Evolutionary conservation across 2,113 vertebrate genomes (phyloP).

Genomic region (Lathamus discolor): DNA sequence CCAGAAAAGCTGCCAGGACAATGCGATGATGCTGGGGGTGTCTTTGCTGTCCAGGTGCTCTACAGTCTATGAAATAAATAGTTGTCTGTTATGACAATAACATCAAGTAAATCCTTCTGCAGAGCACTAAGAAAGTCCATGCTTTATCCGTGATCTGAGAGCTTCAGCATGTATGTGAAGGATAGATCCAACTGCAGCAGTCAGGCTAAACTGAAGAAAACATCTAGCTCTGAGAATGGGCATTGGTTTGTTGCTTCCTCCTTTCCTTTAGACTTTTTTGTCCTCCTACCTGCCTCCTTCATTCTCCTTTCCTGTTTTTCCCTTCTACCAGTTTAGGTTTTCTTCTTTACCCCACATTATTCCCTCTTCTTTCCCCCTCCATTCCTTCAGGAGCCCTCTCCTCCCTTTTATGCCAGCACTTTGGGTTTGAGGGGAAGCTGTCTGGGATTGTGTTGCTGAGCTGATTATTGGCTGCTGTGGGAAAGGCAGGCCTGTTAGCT

Average conservation of each 20-base stretch:
- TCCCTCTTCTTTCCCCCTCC: neutral
- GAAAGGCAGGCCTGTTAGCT: neutral
- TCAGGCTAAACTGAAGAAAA: neutral
- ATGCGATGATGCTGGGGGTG: neutral
- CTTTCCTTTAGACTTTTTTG: neutral
- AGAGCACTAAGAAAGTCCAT: neutral
- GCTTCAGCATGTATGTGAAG: neutral
- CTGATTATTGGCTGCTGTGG: neutral
- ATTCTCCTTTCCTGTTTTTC: neutral
- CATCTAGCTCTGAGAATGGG: neutral
- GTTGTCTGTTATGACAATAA: neutral
- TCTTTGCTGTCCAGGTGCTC: neutral
- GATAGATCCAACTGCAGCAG: neutral
- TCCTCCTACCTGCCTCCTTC: neutral
- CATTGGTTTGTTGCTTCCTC: rapidly evolving
- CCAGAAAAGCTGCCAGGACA: neutral
- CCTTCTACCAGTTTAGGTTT: neutral
- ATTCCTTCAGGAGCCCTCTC: neutral
- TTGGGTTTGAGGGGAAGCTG: neutral
- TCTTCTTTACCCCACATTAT: neutral
- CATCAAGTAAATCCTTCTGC: neutral
- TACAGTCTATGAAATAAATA: neutral
- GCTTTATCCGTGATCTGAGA: neutral
- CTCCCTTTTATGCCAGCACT: neutral
- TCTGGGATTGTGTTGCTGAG: neutral